Evolutionary conservation across 2,888 invertebrate genomes (phyloP).

Genomic region (Cephus pulcher): DNA sequence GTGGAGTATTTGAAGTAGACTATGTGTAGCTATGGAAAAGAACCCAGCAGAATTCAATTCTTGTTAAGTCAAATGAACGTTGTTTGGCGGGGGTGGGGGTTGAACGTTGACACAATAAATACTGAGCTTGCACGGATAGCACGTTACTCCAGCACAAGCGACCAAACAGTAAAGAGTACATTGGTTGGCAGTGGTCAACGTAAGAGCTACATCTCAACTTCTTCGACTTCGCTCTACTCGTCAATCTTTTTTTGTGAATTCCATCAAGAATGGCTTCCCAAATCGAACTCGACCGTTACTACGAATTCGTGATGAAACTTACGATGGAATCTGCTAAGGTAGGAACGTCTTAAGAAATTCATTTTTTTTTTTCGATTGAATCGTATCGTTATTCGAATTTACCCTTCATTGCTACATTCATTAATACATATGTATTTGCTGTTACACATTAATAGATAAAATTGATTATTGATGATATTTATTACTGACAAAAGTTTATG

Average conservation of each 20-base stretch:
- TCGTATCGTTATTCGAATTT: too few species aligned
- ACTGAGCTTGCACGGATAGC: conserved; percentile 28
- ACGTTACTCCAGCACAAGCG: conserved; percentile 31
- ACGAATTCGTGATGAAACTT: conserved; percentile 51
- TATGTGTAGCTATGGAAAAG: conserved; percentile 15
- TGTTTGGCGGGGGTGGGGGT: background rate
- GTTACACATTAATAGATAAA: background rate
- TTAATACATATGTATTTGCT: too few species aligned
- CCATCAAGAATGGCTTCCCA: conserved; percentile 34
- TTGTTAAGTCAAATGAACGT: conserved; percentile 6
- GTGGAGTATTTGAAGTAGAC: background rate
- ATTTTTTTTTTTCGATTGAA: background rate
- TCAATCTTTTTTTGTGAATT: background rate
- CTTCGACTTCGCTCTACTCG: background rate
- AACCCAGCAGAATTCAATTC: conserved; percentile 7
- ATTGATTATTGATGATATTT: background rate
- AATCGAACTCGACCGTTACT: conserved; percentile 47
- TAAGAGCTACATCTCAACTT: background rate
- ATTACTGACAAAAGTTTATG: background rate
- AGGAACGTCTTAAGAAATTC: conserved; percentile 11
- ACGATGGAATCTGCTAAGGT: conserved; percentile 55
- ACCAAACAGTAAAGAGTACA: conserved; percentile 6
- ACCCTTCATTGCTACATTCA: too few species aligned
- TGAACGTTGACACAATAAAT: conserved; percentile 35
- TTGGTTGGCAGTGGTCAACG: conserved; percentile 2